These are phyloP conservation scores for Drosophila tani DNA, from an alignment of 1,140 invertebrate genomes.

Conservation along the genomic window DNA sequence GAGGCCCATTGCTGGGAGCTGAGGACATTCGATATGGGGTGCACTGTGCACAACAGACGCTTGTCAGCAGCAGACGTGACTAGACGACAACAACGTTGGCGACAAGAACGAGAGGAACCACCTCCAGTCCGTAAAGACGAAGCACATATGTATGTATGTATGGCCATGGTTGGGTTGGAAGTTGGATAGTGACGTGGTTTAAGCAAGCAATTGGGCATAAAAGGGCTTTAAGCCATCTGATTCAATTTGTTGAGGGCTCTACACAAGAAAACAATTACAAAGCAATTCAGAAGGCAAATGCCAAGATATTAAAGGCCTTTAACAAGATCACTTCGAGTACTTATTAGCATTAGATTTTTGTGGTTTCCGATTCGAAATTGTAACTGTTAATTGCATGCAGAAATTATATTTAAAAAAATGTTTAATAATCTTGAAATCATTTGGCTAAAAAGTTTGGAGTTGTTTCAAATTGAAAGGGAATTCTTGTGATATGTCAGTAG, in stretches of 20 bases:
- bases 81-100: slow-evolving; percentile 63
- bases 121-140: slow-evolving; percentile 38
- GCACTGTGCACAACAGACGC: slow-evolving; percentile 67
- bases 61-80: slow-evolving; percentile 76
- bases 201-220: slow-evolving; percentile 43
- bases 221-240: slow-evolving; percentile 26
- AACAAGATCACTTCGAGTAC: too few species aligned
- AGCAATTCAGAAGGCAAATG: background rate
- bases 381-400: too few species aligned
- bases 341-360: background rate
- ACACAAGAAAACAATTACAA: slow-evolving; percentile 5
- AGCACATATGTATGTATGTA: slow-evolving; percentile 27
- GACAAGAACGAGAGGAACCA: slow-evolving; percentile 35
- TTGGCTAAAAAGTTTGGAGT: too few species aligned
- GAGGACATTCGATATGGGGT: slow-evolving; percentile 71
- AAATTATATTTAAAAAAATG: too few species aligned
- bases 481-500: too few species aligned
- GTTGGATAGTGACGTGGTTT: slow-evolving; percentile 13
- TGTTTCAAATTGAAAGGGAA: too few species aligned
- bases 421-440: too few species aligned
- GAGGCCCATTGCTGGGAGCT: slow-evolving; percentile 13
- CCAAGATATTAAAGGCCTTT: background rate
- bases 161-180: slow-evolving; percentile 3
- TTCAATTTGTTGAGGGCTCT: slow-evolving; percentile 19
- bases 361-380: too few species aligned